Conservation (phyloP, 2,888 invertebrate species). For the Pterobdella sp. region DNA sequence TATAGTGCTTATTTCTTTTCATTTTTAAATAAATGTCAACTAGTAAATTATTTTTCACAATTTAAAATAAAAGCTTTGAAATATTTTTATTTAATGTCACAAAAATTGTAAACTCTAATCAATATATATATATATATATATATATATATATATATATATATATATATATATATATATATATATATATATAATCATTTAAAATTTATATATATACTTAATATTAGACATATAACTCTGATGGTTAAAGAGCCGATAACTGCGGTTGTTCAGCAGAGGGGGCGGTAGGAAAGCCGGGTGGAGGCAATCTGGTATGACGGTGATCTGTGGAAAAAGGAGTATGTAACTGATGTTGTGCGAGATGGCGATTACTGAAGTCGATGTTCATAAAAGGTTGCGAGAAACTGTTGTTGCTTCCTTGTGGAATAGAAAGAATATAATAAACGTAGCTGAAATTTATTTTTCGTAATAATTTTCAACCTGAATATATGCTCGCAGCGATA, state of each 20-base stretch:
- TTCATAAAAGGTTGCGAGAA: background rate
- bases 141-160: background rate
- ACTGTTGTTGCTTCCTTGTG: background rate
- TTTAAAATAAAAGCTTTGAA: too few relatives aligned
- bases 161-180: background rate
- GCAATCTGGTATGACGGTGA: conserved; percentile 1
- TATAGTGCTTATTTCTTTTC: too few relatives aligned
- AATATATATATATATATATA: background rate
- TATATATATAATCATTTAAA: background rate
- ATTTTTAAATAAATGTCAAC: too few relatives aligned
- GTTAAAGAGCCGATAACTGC: background rate
- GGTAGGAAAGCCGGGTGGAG: conserved; percentile 1
- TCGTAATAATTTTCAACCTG: conserved; percentile 39
- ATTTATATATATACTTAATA: background rate
- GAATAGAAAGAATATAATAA: background rate
- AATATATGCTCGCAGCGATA: conserved; percentile 64
- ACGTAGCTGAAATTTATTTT: background rate
- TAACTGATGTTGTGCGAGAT: background rate
- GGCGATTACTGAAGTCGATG: background rate
- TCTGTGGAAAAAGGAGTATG: background rate
- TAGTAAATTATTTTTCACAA: too few relatives aligned
- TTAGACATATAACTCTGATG: background rate
- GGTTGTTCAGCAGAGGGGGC: conserved; percentile 6
- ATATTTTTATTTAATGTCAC: too few relatives aligned
- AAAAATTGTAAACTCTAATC: too few relatives aligned